phyloP scores from a whole-genome alignment of 2,797 vertebrate genomes.

The Sebastes vulpes region DNA sequence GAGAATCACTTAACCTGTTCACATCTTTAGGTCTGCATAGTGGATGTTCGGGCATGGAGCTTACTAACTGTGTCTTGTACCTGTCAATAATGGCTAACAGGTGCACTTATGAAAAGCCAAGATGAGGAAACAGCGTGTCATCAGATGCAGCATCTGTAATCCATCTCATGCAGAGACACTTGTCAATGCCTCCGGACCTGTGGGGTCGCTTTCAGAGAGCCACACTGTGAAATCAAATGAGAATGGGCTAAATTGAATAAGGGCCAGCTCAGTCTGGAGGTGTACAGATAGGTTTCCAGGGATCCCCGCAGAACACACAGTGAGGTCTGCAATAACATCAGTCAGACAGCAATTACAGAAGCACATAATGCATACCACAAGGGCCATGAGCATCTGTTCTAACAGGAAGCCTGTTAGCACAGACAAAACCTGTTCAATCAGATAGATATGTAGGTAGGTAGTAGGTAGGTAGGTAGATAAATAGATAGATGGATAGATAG shows the following conservation, averaged over 20 bases:
- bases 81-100: slow-evolving; percentile 58
- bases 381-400: slow-evolving; percentile 35
- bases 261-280: slow-evolving; percentile 34
- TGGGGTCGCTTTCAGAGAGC: slow-evolving; percentile 42
- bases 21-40: slow-evolving; percentile 20
- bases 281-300: slow-evolving; percentile 44
- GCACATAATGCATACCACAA: slow-evolving; percentile 35
- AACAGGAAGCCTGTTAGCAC: slow-evolving; percentile 2
- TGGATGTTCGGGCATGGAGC: not conserved
- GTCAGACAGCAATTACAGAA: slow-evolving; percentile 50
- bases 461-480: no score
- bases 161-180: slow-evolving; percentile 53
- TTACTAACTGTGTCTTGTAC: slow-evolving; percentile 5
- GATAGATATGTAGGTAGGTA: not conserved
- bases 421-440: slow-evolving; percentile 22
- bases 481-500: no score
- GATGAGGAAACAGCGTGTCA: slow-evolving; percentile 32
- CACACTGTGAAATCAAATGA: slow-evolving; percentile 64
- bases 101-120: slow-evolving; percentile 44
- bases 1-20: slow-evolving; percentile 49
- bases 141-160: slow-evolving; percentile 48
- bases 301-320: slow-evolving; percentile 53
- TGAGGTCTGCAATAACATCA: slow-evolving; percentile 37
- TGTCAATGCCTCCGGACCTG: slow-evolving; percentile 48
- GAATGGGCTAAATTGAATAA: slow-evolving; percentile 63